Conservation (phyloP, 2,113 vertebrate species). For the Chinchilla lanigera region DNA sequence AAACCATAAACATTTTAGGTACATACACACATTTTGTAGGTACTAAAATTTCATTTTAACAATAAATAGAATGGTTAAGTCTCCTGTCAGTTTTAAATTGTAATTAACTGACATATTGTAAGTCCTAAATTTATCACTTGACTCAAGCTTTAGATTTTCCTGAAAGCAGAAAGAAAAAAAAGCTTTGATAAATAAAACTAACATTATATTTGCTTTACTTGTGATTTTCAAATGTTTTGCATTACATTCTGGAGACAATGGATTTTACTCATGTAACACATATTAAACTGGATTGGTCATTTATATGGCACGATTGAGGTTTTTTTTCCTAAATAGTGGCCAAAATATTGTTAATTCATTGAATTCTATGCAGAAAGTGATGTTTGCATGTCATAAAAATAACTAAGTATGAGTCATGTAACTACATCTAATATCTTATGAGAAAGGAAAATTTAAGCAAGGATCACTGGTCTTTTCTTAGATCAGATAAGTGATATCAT, state of each 20-base stretch:
- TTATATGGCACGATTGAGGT: conserved; percentile 33
- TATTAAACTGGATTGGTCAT: conserved; percentile 60
- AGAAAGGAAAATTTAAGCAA: conserved; percentile 39
- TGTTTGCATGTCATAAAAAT: conserved; percentile 56
- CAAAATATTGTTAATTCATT: conserved; percentile 59
- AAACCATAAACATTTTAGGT: conserved; percentile 71
- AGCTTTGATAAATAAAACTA: conserved; percentile 79
- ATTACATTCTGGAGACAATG: conserved; percentile 66
- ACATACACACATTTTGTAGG: conserved; percentile 78
- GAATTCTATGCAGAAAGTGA: conserved; percentile 61
- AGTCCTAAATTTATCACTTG: conserved; percentile 79
- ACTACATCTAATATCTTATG: conserved; percentile 6
- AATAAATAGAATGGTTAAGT: conserved; percentile 66
- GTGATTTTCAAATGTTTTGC: conserved; percentile 79
- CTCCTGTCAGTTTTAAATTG: conserved; percentile 77
- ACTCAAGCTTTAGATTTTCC: conserved; percentile 62
- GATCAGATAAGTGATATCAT: conserved; percentile 53
- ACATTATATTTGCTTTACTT: conserved; percentile 76
- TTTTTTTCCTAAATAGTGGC: neutral
- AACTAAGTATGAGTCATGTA: conserved; percentile 28
- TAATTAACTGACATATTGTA: conserved; percentile 69
- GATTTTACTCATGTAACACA: conserved; percentile 80
- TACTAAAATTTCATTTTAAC: conserved; percentile 80
- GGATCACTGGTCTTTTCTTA: conserved; percentile 25
- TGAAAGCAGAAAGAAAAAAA: conserved; percentile 64